Conservation (phyloP, 2,888 invertebrate genomes). For the Agriopis aurantiaria region DNA sequence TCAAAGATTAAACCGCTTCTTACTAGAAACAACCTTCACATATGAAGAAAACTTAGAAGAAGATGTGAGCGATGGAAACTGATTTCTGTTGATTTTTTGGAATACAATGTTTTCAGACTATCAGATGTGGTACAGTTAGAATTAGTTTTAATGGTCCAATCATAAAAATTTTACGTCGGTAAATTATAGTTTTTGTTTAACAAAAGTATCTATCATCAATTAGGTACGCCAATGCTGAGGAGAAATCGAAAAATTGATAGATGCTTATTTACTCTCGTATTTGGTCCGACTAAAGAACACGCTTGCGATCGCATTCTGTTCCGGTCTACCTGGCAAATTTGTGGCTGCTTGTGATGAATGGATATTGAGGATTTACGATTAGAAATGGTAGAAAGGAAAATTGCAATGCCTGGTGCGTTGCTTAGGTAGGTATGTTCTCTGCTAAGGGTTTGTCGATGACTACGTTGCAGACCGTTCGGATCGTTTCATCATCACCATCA, state of each 20-base stretch:
- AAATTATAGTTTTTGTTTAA: neutral
- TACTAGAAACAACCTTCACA: too few species aligned
- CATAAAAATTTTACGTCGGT: too few species aligned
- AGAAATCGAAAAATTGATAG: slow-evolving; percentile 14
- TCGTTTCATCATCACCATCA: too few species aligned
- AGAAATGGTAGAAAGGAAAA: slow-evolving; percentile 2
- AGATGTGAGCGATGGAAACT: too few species aligned
- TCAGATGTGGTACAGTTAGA: too few species aligned
- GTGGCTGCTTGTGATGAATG: slow-evolving; percentile 14
- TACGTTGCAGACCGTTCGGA: neutral
- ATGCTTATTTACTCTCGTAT: slow-evolving; percentile 13
- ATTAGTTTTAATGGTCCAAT: too few species aligned
- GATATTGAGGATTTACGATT: slow-evolving; percentile 11
- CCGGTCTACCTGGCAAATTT: slow-evolving; percentile 20
- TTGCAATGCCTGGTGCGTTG: neutral
- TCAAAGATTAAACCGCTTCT: too few species aligned
- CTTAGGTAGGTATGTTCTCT: neutral
- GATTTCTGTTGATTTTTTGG: too few species aligned
- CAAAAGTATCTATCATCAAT: neutral
- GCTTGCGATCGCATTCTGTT: slow-evolving; percentile 18
- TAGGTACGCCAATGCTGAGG: neutral
- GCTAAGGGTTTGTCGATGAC: neutral
- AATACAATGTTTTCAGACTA: too few species aligned
- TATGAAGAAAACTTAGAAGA: too few species aligned
- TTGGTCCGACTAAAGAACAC: slow-evolving; percentile 5